A percentile compares a stretch with the other conserved stretches of the same genome.
Evolutionary conservation across 2,888 invertebrate species (phyloP).

Genomic region (Ectemnius continuus): DNA sequence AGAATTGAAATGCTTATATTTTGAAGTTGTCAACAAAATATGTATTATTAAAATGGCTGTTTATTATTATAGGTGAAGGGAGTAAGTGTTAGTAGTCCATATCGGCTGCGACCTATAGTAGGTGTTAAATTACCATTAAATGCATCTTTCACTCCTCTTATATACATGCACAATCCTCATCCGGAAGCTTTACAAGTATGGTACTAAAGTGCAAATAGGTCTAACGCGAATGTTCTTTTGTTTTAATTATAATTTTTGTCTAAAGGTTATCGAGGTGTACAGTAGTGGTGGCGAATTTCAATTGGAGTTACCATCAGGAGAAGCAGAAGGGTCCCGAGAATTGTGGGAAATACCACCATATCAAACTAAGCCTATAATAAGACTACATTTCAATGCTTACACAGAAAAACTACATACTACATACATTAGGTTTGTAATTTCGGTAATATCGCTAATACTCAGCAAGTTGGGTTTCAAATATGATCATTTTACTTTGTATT

Average conservation of each 20-base stretch:
- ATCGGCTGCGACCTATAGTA: constrained; percentile 93
- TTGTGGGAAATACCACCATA: constrained; percentile 96
- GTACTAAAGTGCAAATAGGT: neutral
- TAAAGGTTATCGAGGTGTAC: constrained; percentile 87
- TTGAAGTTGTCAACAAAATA: too few relatives aligned
- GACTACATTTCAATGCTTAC: constrained; percentile 88
- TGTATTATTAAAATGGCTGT: constrained; percentile 1
- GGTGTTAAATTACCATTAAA: constrained; percentile 95
- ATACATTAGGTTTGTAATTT: constrained; percentile 83
- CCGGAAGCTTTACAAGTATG: constrained; percentile 90
- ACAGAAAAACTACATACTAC: constrained; percentile 90
- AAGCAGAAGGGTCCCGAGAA: constrained; percentile 87
- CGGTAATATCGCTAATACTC: neutral
- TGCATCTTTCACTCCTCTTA: constrained; percentile 92
- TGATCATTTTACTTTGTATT: constrained; percentile 45
- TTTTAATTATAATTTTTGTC: constrained; percentile 10
- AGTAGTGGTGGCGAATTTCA: constrained; percentile 94
- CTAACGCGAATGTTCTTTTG: neutral
- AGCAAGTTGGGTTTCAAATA: neutral
- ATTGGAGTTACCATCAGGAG: constrained; percentile 90
- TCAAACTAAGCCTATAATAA: constrained; percentile 91
- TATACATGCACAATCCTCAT: constrained; percentile 97
- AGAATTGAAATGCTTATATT: too few relatives aligned
- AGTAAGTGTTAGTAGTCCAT: constrained; percentile 92
- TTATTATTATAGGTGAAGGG: constrained; percentile 84